These are phyloP conservation scores for Trachymyrmex septentrionalis DNA, from an alignment of 1,140 invertebrate genomes.

Conservation along the genomic window DNA sequence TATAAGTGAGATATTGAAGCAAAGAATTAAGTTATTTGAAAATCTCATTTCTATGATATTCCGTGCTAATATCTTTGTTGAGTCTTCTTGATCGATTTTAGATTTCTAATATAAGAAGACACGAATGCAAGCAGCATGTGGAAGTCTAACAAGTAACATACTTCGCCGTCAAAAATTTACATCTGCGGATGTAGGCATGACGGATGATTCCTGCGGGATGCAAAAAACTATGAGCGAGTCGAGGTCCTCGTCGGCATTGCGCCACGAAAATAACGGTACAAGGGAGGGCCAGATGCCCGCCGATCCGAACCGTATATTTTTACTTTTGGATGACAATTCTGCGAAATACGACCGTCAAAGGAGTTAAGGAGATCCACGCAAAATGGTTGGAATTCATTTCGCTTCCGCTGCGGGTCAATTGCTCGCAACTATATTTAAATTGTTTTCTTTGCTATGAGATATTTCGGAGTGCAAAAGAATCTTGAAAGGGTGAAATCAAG, in stretches of 20 bases:
- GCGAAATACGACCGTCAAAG: constrained; percentile 80
- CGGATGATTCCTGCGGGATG: constrained; percentile 27
- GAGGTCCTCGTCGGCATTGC: constrained; percentile 4
- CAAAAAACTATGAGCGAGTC: constrained; percentile 51
- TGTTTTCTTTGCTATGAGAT: constrained; percentile 71
- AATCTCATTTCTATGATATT: no score
- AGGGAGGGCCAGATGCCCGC: constrained; percentile 71
- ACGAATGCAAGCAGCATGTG: not conserved
- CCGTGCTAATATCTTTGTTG: not conserved
- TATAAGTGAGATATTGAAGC: no score
- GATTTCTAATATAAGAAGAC: not conserved
- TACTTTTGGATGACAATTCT: constrained; percentile 80
- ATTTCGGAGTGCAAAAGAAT: not conserved
- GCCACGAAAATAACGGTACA: constrained; percentile 72
- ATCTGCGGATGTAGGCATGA: constrained; percentile 2
- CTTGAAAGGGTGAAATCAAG: not conserved
- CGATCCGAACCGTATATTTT: constrained; percentile 79
- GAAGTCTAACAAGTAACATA: constrained; percentile 19
- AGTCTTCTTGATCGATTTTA: not conserved
- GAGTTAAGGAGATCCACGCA: constrained; percentile 76
- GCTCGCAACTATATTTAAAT: constrained; percentile 74
- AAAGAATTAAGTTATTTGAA: no score
- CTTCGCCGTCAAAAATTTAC: constrained; percentile 21
- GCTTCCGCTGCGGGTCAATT: constrained; percentile 75
- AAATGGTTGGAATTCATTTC: constrained; percentile 78